Percentiles rank a stretch among this genome's conserved stretches.
These are phyloP conservation scores for Cololabis saira DNA, from an alignment of 2,113 vertebrate genomes.

Conservation along the genomic window DNA sequence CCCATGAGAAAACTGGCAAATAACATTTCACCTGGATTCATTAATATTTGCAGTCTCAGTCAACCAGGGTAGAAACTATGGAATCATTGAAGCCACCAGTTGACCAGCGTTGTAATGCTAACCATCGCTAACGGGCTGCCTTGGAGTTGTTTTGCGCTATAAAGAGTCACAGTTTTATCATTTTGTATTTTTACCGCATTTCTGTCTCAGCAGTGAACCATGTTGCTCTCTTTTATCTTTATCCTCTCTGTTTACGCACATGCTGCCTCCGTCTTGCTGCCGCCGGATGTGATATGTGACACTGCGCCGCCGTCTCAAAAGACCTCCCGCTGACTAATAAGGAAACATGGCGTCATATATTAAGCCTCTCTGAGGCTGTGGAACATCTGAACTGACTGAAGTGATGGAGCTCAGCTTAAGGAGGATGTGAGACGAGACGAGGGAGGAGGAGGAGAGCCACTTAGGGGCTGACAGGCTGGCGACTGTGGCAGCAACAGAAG, in stretches of 20 bases:
- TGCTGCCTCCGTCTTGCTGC: slow-evolving; percentile 43
- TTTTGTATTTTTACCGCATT: not conserved
- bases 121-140: too few species aligned
- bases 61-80: too few species aligned
- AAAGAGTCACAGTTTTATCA: not conserved
- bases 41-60: too few species aligned
- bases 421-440: slow-evolving; percentile 42
- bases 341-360: slow-evolving; percentile 64
- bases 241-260: not conserved
- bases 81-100: too few species aligned
- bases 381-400: slow-evolving; percentile 67
- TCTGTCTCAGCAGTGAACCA: slow-evolving; percentile 6
- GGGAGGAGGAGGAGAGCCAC: slow-evolving; percentile 47
- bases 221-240: slow-evolving; percentile 45
- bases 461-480: slow-evolving; percentile 44
- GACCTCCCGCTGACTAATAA: slow-evolving; percentile 54
- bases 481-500: slow-evolving; percentile 54
- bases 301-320: slow-evolving; percentile 28
- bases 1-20: too few species aligned
- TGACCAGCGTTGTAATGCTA: too few species aligned
- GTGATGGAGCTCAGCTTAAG: slow-evolving; percentile 60
- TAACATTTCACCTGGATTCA: too few species aligned
- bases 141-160: too few species aligned
- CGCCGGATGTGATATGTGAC: slow-evolving; percentile 64
- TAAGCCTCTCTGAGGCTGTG: slow-evolving; percentile 60